phyloP scores from a whole-genome alignment of 2,113 vertebrate genomes.

The Sylvicapra grimmia region DNA sequence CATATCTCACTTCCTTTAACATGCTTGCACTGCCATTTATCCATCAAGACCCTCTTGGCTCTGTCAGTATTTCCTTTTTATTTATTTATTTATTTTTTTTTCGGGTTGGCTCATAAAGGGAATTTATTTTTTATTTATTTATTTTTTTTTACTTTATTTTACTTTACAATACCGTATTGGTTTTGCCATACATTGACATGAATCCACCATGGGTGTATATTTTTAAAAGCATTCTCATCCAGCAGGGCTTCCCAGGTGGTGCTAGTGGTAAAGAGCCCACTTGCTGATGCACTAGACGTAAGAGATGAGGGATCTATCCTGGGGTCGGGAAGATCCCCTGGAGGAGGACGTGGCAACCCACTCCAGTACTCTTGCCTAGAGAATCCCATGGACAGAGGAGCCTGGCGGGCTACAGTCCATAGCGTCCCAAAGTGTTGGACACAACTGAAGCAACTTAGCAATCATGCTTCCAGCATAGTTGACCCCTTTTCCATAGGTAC shows the following conservation, averaged over 20 bases:
- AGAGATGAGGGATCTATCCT: background rate
- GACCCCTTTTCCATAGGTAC: background rate
- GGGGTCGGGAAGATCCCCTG: accelerated
- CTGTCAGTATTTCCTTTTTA: background rate
- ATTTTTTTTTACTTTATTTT: no score
- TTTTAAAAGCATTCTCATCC: background rate
- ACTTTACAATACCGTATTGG: no score
- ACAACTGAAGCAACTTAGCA: background rate
- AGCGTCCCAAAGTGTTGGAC: background rate
- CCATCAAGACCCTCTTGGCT: background rate
- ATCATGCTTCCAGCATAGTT: background rate
- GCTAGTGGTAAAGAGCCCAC: background rate
- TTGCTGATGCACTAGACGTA: background rate
- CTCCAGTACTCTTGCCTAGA: background rate
- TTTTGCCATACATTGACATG: no score
- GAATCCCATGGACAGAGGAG: background rate
- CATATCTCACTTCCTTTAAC: background rate
- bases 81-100: no score
- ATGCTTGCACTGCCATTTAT: background rate
- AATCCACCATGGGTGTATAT: no score
- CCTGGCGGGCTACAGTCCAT: background rate
- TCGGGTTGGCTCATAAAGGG: no score
- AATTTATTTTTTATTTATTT: no score
- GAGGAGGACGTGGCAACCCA: background rate
- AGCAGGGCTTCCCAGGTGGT: background rate